These are phyloP conservation scores for Falcunculus frontatus DNA, from an alignment of 2,113 vertebrate genomes.

Conservation along the genomic window DNA sequence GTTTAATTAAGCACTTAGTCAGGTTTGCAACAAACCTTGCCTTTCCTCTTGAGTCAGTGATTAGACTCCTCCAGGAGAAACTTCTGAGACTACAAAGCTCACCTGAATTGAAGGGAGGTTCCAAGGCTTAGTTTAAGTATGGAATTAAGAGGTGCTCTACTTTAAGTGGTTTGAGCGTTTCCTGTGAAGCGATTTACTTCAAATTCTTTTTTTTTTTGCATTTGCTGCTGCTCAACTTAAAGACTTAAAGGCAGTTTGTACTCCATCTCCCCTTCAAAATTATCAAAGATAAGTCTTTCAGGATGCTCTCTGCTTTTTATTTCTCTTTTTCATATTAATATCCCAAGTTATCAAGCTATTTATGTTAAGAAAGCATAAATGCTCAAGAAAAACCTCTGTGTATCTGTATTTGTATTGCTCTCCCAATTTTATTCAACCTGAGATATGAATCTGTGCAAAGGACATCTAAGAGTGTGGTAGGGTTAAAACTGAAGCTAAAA, in stretches of 20 bases:
- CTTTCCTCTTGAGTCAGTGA: neutral
- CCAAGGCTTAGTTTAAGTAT: neutral
- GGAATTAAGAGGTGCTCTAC: neutral
- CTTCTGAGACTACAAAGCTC: neutral
- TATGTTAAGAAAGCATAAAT: neutral
- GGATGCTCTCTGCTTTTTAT: neutral
- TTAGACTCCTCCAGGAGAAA: neutral
- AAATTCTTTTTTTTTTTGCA: neutral
- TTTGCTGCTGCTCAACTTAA: neutral
- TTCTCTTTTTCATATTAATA: neutral
- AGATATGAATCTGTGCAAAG: neutral
- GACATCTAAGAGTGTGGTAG: neutral
- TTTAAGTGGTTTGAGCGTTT: neutral
- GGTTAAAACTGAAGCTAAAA: neutral
- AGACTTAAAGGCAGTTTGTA: neutral
- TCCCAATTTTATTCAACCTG: neutral
- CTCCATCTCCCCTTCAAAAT: neutral
- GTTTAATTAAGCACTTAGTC: constrained; percentile 25
- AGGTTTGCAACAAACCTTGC: neutral
- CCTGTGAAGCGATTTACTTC: neutral
- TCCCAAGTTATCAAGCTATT: neutral
- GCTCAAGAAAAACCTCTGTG: neutral
- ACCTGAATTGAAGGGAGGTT: neutral
- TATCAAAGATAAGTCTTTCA: neutral
- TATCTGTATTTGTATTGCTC: neutral